These are phyloP conservation scores for Anticlea derivata DNA, from an alignment of 2,888 invertebrate genomes.

Conservation along the genomic window DNA sequence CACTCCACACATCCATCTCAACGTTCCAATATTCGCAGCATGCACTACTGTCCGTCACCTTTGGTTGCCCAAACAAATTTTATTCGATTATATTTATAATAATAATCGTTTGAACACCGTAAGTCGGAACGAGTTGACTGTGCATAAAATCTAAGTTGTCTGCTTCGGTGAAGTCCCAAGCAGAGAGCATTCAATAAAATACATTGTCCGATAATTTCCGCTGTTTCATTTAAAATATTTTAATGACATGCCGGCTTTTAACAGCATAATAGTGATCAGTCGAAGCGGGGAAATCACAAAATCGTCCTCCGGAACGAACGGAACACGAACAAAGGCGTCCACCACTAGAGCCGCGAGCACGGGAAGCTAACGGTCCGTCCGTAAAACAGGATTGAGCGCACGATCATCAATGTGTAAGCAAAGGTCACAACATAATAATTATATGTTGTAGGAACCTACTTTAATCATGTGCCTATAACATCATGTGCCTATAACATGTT, in stretches of 20 bases:
- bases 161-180: not conserved
- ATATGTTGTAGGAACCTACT: slow-evolving; percentile 13
- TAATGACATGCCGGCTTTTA: slow-evolving; percentile 30
- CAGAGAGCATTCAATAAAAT: too few species aligned
- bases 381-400: slow-evolving; percentile 45
- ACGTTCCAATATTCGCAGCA: too few species aligned
- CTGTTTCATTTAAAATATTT: slow-evolving; percentile 18
- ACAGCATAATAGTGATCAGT: slow-evolving; percentile 40
- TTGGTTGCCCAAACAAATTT: too few species aligned
- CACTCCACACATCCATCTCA: too few species aligned
- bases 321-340: slow-evolving; percentile 51
- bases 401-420: slow-evolving; percentile 40
- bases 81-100: too few species aligned
- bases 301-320: slow-evolving; percentile 52
- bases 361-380: slow-evolving; percentile 58
- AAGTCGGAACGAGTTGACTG: too few species aligned
- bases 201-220: slow-evolving; percentile 14
- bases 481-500: not conserved
- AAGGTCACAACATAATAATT: slow-evolving; percentile 35
- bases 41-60: too few species aligned
- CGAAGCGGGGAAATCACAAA: slow-evolving; percentile 41
- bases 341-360: slow-evolving; percentile 42
- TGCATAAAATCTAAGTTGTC: too few species aligned
- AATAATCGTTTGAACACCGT: too few species aligned
- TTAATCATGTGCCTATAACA: slow-evolving; percentile 2